These are phyloP conservation scores for Halocaridina rubra DNA, from an alignment of 2,888 invertebrate genomes.

Conservation along the genomic window DNA sequence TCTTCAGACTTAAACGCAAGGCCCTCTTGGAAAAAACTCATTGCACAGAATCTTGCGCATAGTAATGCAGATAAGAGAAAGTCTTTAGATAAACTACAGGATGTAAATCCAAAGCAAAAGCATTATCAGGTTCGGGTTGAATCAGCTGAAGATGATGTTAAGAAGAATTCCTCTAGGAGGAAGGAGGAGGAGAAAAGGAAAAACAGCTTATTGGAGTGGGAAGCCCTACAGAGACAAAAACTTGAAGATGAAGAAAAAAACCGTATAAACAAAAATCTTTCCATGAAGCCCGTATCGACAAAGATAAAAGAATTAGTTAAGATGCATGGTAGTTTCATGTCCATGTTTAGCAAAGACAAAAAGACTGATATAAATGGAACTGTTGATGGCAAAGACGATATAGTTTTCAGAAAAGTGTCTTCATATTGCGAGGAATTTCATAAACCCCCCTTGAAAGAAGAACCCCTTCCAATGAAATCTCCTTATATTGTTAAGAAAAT, in stretches of 20 bases:
- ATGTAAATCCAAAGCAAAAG: not conserved
- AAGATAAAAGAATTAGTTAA: constrained; percentile 62
- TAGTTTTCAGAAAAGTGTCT: constrained; percentile 55
- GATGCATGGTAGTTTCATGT: constrained; percentile 54
- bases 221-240: constrained; percentile 53
- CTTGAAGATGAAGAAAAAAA: constrained; percentile 61
- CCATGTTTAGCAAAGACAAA: constrained; percentile 54
- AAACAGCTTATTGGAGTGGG: constrained; percentile 55
- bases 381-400: constrained; percentile 61
- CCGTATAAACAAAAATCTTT: constrained; percentile 55
- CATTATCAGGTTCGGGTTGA: constrained; percentile 37
- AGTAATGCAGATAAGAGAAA: not conserved
- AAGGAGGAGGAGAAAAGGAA: not conserved
- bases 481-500: constrained; percentile 61
- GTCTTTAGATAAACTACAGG: not conserved
- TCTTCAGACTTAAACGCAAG: not conserved
- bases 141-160: constrained; percentile 24
- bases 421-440: not conserved
- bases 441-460: not conserved
- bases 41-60: not conserved
- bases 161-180: not conserved
- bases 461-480: constrained; percentile 48
- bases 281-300: constrained; percentile 52
- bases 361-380: constrained; percentile 60
- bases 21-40: not conserved